Evolutionary conservation across 2,113 vertebrate genomes (phyloP).

Genomic region (Sorex fumeus): DNA sequence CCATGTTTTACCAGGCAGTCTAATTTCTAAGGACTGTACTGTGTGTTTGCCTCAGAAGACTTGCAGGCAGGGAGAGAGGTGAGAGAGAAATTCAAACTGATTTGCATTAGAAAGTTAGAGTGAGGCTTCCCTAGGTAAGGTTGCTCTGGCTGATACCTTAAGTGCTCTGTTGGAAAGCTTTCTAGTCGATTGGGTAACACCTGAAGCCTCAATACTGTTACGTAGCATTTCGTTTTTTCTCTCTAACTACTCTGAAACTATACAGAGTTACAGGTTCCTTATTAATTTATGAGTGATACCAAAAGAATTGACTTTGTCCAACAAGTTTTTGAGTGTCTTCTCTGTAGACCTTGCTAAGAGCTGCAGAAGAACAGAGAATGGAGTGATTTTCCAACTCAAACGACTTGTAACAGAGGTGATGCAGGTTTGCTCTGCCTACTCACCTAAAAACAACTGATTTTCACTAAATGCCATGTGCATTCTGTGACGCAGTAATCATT

Average conservation of each 20-base stretch:
- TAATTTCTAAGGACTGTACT: neutral
- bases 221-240: conserved; percentile 38
- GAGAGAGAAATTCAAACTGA: conserved; percentile 65
- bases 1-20: neutral
- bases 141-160: conserved; percentile 72
- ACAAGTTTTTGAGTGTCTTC: conserved; percentile 3
- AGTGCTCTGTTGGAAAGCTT: conserved; percentile 80
- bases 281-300: conserved; percentile 85
- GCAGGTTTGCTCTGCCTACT: neutral
- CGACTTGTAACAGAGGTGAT: neutral
- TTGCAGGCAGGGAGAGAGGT: neutral
- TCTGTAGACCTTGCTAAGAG: neutral
- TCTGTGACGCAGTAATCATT: neutral
- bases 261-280: conserved; percentile 82
- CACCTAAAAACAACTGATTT: conserved; percentile 1
- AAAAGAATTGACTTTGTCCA: conserved; percentile 69
- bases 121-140: conserved; percentile 70
- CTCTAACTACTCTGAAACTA: conserved; percentile 84
- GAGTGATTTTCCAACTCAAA: conserved; percentile 2
- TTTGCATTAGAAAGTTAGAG: conserved; percentile 66
- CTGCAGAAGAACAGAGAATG: neutral
- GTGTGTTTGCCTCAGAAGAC: conserved; percentile 5
- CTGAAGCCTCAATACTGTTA: conserved; percentile 64
- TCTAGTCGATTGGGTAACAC: conserved; percentile 74
- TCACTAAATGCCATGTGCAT: neutral